Evolutionary conservation across 2,888 invertebrate species (phyloP).

Genomic region (Pheosia tremula): DNA sequence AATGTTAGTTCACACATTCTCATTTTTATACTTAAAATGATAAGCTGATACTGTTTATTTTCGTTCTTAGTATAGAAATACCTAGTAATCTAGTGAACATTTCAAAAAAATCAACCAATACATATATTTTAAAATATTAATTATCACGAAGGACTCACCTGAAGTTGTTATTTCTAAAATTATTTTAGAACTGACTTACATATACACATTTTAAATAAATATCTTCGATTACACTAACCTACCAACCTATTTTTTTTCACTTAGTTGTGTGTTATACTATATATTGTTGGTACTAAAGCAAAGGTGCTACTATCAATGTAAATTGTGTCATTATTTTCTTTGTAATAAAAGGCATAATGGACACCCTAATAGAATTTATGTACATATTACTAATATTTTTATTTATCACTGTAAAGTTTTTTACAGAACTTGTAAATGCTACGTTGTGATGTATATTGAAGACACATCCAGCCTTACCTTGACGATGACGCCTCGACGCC

Average conservation of each 20-base stretch:
- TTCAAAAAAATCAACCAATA: neutral
- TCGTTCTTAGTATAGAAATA: neutral
- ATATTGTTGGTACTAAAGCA: neutral
- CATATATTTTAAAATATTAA: neutral
- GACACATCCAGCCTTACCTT: conserved; percentile 85
- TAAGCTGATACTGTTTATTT: conserved; percentile 19
- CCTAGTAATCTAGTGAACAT: neutral
- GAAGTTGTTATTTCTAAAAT: neutral
- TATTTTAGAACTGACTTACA: neutral
- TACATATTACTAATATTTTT: neutral
- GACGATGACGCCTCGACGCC: conserved; percentile 80
- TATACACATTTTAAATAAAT: neutral
- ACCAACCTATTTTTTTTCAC: neutral
- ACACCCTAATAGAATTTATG: neutral
- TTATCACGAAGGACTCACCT: conserved; percentile 25
- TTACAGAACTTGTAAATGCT: conserved; percentile 55
- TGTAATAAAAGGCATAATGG: neutral
- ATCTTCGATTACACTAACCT: neutral
- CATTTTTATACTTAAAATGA: conserved; percentile 23
- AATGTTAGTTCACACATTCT: conserved; percentile 50
- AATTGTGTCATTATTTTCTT: neutral
- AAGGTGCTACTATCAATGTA: neutral
- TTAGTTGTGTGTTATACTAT: too few relatives aligned
- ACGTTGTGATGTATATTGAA: conserved; percentile 81
- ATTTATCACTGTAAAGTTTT: conserved; percentile 7